A percentile compares a stretch with the other conserved stretches of the same genome.
Conservation (phyloP, 2,888 invertebrate genomes). For the Pterobdella sp. region DNA sequence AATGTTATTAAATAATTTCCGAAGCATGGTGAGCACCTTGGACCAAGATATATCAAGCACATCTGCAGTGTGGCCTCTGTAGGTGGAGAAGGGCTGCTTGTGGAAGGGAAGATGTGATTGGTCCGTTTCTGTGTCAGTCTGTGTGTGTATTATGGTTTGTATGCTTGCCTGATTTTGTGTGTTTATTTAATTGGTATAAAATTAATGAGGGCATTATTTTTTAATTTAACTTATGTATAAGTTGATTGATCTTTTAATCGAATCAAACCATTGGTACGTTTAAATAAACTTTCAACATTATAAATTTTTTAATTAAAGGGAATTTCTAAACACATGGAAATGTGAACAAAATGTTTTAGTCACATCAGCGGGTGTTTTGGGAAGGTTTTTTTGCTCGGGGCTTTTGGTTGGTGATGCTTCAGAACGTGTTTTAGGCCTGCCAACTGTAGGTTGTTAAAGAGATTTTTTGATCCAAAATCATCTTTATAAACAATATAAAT, state of each 20-base stretch:
- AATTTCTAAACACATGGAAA: no score
- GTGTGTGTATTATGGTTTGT: no score
- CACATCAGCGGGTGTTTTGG: not conserved
- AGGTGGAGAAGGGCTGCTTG: constrained; percentile 81
- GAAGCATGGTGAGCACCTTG: constrained; percentile 56
- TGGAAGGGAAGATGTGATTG: constrained; percentile 62
- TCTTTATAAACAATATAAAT: not conserved
- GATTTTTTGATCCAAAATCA: not conserved
- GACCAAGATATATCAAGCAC: constrained; percentile 95
- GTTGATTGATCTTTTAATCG: no score
- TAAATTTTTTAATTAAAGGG: no score
- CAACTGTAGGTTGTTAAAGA: not conserved
- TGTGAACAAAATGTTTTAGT: no score
- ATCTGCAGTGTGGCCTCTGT: constrained; percentile 89
- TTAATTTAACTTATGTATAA: no score
- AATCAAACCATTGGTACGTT: no score
- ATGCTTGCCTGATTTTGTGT: no score
- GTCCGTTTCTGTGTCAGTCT: constrained; percentile 41
- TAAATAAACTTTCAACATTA: no score
- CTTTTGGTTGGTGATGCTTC: not conserved
- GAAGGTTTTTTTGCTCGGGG: not conserved
- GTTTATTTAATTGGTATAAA: no score
- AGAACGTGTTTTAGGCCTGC: not conserved
- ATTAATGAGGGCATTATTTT: no score
- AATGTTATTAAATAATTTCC: no score